Percentiles rank a stretch among this genome's conserved stretches.
These are phyloP conservation scores for Diplosoma virens DNA, from an alignment of 23 tunicate species.

Conservation along the genomic window DNA sequence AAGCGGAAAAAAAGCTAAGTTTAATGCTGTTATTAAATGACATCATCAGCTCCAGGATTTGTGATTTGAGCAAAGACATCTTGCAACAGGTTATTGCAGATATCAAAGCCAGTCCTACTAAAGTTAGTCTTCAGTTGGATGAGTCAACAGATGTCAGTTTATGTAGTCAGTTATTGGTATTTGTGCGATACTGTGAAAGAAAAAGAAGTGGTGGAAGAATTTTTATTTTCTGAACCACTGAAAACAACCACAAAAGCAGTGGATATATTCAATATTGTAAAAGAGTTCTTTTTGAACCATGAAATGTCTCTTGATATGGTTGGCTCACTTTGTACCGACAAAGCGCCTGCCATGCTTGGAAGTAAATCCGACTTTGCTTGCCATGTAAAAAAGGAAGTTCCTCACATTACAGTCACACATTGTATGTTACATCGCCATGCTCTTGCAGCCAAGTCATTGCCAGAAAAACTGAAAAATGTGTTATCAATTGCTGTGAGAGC, in stretches of 20 bases:
- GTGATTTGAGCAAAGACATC: conserved; percentile 30
- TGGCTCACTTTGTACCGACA: conserved; percentile 17
- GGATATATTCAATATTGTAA: conserved; percentile 13
- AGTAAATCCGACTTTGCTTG: conserved; percentile 15
- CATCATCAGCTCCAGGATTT: conserved; percentile 30
- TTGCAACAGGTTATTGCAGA: conserved; percentile 19
- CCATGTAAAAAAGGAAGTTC: conserved; percentile 13
- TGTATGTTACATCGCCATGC: conserved; percentile 25
- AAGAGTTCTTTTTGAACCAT: conserved; percentile 24
- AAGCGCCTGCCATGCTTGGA: conserved; percentile 41
- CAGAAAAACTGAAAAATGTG: conserved; percentile 23
- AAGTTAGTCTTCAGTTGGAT: conserved; percentile 33
- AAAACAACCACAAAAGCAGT: conserved; percentile 21
- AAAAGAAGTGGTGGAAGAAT: conserved; percentile 28
- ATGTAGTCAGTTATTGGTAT: conserved; percentile 21
- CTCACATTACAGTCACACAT: conserved; percentile 16
- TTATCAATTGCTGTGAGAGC: conserved; percentile 26
- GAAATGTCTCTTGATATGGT: conserved; percentile 24
- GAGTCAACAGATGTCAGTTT: conserved; percentile 39
- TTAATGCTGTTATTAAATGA: conserved; percentile 11
- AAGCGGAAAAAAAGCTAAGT: conserved; percentile 17
- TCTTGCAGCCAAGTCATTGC: conserved; percentile 22
- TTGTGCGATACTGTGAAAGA: conserved; percentile 29
- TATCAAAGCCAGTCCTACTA: conserved; percentile 20
- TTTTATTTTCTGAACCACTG: conserved; percentile 15